Evolutionary conservation across 1,140 invertebrate genomes (phyloP).

Genomic region (Probaryconus sp.): DNA sequence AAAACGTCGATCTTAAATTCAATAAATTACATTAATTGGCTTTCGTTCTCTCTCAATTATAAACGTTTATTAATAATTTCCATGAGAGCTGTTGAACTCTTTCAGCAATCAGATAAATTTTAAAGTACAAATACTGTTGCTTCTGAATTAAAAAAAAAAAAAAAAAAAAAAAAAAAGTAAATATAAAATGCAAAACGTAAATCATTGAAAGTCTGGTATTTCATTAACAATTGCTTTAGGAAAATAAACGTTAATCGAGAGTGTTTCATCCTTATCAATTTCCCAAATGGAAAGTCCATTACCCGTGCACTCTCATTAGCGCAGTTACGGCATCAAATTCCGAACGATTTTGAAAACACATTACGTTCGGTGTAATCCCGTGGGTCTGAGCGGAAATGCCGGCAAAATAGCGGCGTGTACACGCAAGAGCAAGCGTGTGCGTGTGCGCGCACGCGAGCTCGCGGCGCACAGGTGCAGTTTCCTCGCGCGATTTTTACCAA

Average conservation of each 20-base stretch:
- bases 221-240: background rate
- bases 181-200: background rate
- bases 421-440: slow-evolving; percentile 23
- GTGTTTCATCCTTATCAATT: slow-evolving; percentile 22
- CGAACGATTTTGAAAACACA: slow-evolving; percentile 25
- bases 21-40: too few relatives aligned
- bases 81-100: too few relatives aligned
- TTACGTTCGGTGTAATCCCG: slow-evolving; percentile 8
- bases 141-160: too few relatives aligned
- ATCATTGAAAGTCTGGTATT: background rate
- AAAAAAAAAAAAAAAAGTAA: too few relatives aligned
- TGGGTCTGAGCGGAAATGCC: slow-evolving; percentile 27
- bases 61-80: too few relatives aligned
- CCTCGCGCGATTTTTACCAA: slow-evolving; percentile 57
- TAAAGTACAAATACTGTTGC: too few relatives aligned
- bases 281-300: slow-evolving; percentile 40
- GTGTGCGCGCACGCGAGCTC: slow-evolving; percentile 16
- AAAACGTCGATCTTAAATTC: too few relatives aligned
- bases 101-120: too few relatives aligned
- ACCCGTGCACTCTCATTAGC: slow-evolving; percentile 5
- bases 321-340: slow-evolving; percentile 12
- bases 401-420: slow-evolving; percentile 14
- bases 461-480: slow-evolving; percentile 19
- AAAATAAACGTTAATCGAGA: slow-evolving; percentile 11
- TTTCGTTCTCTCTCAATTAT: too few relatives aligned